phyloP scores from a whole-genome alignment of 2,888 invertebrate species.

The Troides aeacus region DNA sequence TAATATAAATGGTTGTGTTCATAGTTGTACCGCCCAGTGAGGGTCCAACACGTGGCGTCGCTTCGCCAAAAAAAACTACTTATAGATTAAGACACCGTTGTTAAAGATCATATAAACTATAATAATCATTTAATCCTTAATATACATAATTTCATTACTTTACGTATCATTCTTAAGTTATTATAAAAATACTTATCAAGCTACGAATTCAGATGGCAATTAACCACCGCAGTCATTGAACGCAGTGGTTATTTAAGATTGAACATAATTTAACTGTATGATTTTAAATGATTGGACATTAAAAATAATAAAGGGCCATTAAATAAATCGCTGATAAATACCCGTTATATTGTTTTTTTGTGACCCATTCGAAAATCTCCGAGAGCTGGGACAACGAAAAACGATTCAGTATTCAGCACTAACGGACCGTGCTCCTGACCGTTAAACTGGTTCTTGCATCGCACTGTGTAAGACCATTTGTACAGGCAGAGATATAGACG shows the following conservation, averaged over 20 bases:
- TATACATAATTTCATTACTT: too few species aligned
- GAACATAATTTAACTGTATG: not conserved
- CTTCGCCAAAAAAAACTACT: too few species aligned
- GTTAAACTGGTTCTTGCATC: conserved; percentile 63
- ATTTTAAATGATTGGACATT: not conserved
- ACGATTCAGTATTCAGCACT: conserved; percentile 52
- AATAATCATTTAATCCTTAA: too few species aligned
- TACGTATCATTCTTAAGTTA: too few species aligned
- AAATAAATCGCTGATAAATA: conserved; percentile 4
- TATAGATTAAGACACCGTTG: too few species aligned
- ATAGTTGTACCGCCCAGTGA: too few species aligned
- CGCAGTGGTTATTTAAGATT: not conserved
- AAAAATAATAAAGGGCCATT: not conserved
- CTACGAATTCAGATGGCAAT: too few species aligned
- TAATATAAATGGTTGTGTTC: too few species aligned
- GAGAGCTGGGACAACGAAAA: conserved; percentile 44
- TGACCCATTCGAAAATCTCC: conserved; percentile 29
- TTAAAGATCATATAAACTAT: too few species aligned
- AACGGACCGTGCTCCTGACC: conserved; percentile 58
- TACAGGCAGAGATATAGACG: conserved; percentile 44
- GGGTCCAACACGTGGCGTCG: too few species aligned
- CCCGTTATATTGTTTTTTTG: conserved; percentile 6
- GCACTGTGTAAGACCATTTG: conserved; percentile 47
- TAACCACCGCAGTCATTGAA: too few species aligned
- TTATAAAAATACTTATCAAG: too few species aligned